Evolutionary conservation across 2,888 invertebrate genomes (phyloP), one percentile per base, ranked within the genome.

Genomic region (Cryptosula pallasiana): DNA sequence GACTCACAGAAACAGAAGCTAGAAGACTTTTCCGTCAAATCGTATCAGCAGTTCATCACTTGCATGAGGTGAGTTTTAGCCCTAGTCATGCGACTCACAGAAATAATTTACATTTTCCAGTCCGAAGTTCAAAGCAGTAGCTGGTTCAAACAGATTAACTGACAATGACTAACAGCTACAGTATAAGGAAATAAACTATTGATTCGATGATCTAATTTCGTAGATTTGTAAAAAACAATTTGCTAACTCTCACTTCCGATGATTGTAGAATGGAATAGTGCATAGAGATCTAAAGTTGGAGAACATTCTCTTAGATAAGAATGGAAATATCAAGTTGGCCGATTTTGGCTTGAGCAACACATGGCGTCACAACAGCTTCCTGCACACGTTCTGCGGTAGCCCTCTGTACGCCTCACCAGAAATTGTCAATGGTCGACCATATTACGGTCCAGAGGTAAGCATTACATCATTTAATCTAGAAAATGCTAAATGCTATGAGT

Each of bases 281-380:
- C 95, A 96, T 87, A 89, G 95, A 80, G 95, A 96, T 89, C 89
- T 96, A 80, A 96, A 96, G 86, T 88, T 96, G 82, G 95, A 96
- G 87, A 96, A 96, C 87, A 95, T 96, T 80, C 87, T 96, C 77
- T 87, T 96, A 77, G 95, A 96, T 84, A 93, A 94, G 84, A 89
- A 92, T 79, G 93, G 94, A 79, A 95, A 94, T 87, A 95, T 96
- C 69, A 96, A 97, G 89, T 94, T 97, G 85, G 98, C 97, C 20
- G 99, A 99, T 87, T 99, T 99, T 86, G 99, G 99, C 73, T 87
- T 99, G 73, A 96, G 97, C 72, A 99, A 99, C 86, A 95, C 96
- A 75, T 99, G 93, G 86, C 92, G 93, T 85, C 92, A 93, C 80
- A 91, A 91, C 76, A 89, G 92, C 74, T 86, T 94, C 74, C 85